Evolutionary conservation across 2,797 vertebrate genomes (phyloP), one percentile per base, ranked within the genome.

Genomic region (Cottoperca gobio): DNA sequence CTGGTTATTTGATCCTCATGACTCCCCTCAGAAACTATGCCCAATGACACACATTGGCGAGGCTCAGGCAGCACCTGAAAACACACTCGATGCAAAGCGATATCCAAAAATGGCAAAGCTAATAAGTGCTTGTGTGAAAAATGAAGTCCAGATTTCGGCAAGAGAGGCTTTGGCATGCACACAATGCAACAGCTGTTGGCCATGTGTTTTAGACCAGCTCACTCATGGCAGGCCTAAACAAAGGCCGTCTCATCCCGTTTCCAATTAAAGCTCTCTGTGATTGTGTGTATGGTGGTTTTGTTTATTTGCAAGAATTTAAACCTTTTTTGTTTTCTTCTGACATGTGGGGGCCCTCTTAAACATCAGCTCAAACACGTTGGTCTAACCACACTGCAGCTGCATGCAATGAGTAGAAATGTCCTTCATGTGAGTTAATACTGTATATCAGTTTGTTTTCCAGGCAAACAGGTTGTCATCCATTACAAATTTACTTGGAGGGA

Each of bases 21-120:
- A 93, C 91, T 84, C 84, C 70, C 50, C 49, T 79, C 76, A 86
- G 78, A 93, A 93, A 92, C 65, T 88, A 90, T 93, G 87, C 78
- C 57, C 78, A 52, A 46, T 85, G 78, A 88, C 75, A 78, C 66
- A 49, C 48, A 48, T 8, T 26, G 37, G 9, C 14, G 10, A 40
- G 28, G 68, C 64, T 40, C 0, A 17, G 53, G 61, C 78, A 60
- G 68, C 61, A 2, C 65, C 65, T 63, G 45, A 80, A 77, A 73
- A 79, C 75, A 46, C 72, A 67, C 78, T 72, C 57, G 24, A n/a
- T 69, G 75, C 45, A 2, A 78, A 53, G n/a, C n/a, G 4, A 82
- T 83, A 52, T 81, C 92, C 91, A 89, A 92, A 94, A 93, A 93
- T 90, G 90, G 87, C 68, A 86, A 91, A 69, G 82, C 73, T 77